phyloP scores from a whole-genome alignment of 2,113 vertebrate genomes.

The Asarcornis scutulata region DNA sequence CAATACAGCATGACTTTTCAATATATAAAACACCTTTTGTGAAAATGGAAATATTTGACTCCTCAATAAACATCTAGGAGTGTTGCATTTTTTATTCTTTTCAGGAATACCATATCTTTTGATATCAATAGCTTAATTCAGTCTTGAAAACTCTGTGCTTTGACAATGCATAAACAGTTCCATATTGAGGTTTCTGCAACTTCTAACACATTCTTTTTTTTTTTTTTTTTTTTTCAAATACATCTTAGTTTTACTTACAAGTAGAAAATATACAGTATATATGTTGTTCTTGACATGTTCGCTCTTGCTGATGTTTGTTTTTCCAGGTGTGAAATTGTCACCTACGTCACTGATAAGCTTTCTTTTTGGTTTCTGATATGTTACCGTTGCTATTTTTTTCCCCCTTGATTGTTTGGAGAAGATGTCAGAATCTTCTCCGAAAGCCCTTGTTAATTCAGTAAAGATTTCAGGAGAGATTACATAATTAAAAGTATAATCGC shows the following conservation, averaged over 20 bases:
- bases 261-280: neutral
- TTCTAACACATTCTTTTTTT: neutral
- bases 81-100: neutral
- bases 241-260: neutral
- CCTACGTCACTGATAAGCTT: neutral
- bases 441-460: neutral
- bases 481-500: neutral
- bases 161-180: neutral
- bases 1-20: neutral
- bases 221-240: neutral
- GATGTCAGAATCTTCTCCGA: neutral
- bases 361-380: neutral
- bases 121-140: neutral
- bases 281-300: neutral
- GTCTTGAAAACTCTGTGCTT: neutral
- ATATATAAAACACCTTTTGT: neutral
- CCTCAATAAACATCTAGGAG: neutral
- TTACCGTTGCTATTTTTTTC: neutral
- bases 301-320: neutral
- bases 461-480: neutral
- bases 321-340: neutral
- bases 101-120: neutral
- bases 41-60: neutral
- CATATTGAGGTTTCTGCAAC: neutral
- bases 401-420: neutral